Base-by-base conservation (phyloP, 2,888 invertebrate species). In the Dolichopus griseipennis region DNA sequence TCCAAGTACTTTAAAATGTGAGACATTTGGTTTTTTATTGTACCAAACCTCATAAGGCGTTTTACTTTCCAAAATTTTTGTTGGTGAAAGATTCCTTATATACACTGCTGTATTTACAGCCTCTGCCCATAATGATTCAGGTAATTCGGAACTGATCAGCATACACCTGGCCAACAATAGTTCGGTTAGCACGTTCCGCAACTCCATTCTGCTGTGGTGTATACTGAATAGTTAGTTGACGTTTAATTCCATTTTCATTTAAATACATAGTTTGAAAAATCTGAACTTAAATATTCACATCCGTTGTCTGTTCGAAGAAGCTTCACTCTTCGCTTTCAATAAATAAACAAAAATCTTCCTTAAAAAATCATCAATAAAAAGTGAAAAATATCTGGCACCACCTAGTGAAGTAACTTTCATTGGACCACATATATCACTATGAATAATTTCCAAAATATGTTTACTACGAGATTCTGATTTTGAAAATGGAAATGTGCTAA, bases 321-420 rank as follows among this genome's bases (percentile, higher is more conserved):
- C 61, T 68, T 63, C 69, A 69, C 1, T 67, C 20, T 21, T n/a
- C n/a, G n/a, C n/a, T n/a, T n/a, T n/a, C n/a, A n/a, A n/a, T 0
- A 76, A 65, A 68, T 71, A 73, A 20, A 76, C 66, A 1, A 66
- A 63, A 15, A 73, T 73, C 66, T 71, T 76, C 34, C 73, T 69
- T 9, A 73, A 74, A 66, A 67, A 76, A 69, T 78, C 77, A 65
- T 78, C 76, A 6, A 76, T 76, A 8, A 78, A 70, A 0, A 74
- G 75, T 7, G 77, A 20, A 4, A 76, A 65, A 68, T 75, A 76
- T 37, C 77, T 76, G 43, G 75, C 76, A 20, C 77, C 68, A n/a
- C n/a, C n/a, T n/a, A n/a, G n/a, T n/a, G n/a, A n/a, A n/a, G n/a
- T n/a, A n/a, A n/a, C n/a, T n/a, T n/a, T n/a, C n/a, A n/a, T n/a